phyloP scores from a whole-genome alignment of 2,888 invertebrate species.

The Pristionchus entomophagus region DNA sequence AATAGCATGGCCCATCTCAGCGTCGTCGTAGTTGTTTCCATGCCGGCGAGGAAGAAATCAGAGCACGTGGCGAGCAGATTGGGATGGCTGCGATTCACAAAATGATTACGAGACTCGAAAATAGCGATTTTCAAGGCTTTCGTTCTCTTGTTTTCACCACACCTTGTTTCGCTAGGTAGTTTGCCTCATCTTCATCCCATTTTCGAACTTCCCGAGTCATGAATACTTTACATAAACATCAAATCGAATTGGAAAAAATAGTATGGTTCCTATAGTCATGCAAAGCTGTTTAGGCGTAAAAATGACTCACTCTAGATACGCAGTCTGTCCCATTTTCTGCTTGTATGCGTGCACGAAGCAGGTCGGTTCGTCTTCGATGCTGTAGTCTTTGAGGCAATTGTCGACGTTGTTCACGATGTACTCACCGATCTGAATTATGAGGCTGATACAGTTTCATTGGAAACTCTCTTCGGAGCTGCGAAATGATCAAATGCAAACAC shows the following conservation, averaged over 20 bases:
- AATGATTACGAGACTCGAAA: too few relatives aligned
- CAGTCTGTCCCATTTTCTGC: not conserved
- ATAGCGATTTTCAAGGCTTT: too few relatives aligned
- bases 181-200: too few relatives aligned
- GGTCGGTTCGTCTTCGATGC: conserved; percentile 4
- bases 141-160: too few relatives aligned
- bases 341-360: conserved; percentile 41
- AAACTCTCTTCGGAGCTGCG: too few relatives aligned
- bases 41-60: not conserved
- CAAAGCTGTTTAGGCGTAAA: too few relatives aligned
- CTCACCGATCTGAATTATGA: not conserved
- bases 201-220: too few relatives aligned
- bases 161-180: too few relatives aligned
- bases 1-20: not conserved
- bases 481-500: too few relatives aligned
- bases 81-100: not conserved
- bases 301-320: not conserved
- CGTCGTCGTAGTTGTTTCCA: conserved; percentile 5
- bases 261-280: too few relatives aligned
- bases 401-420: not conserved
- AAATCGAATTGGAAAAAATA: not conserved
- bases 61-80: not conserved
- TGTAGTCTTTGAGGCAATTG: not conserved
- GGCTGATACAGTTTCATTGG: too few relatives aligned
- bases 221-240: too few relatives aligned